phyloP scores from a whole-genome alignment of 2,888 invertebrate species.

The Iselma pallidipennis region DNA sequence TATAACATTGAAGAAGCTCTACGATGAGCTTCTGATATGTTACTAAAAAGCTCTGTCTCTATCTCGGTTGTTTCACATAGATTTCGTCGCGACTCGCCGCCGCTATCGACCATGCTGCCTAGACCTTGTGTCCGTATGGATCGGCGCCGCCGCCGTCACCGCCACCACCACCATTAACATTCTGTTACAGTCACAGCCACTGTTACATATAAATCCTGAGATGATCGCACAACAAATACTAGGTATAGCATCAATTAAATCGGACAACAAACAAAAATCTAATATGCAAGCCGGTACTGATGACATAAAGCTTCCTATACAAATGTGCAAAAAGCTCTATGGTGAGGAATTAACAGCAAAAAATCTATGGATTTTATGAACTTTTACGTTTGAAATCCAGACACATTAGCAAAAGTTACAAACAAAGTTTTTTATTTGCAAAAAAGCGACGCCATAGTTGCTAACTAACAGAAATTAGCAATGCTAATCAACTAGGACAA shows the following conservation, averaged over 20 bases:
- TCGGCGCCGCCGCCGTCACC: slow-evolving; percentile 33
- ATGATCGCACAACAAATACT: neutral
- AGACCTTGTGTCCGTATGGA: slow-evolving; percentile 43
- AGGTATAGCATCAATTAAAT: neutral
- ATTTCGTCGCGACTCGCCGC: slow-evolving; percentile 38
- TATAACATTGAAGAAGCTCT: slow-evolving; percentile 25
- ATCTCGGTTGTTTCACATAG: slow-evolving; percentile 19
- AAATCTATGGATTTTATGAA: too few relatives aligned
- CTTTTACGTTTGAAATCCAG: too few relatives aligned
- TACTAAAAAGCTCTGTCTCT: slow-evolving; percentile 34
- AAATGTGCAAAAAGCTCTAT: too few relatives aligned
- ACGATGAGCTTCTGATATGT: slow-evolving; percentile 43
- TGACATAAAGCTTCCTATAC: too few relatives aligned
- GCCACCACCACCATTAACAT: slow-evolving; percentile 9
- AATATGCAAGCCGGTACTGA: neutral
- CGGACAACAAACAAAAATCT: neutral
- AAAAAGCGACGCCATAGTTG: too few relatives aligned
- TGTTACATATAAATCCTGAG: neutral
- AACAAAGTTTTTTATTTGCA: too few relatives aligned
- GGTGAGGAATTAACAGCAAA: too few relatives aligned
- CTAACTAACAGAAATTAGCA: too few relatives aligned
- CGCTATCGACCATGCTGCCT: slow-evolving; percentile 47
- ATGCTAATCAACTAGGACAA: too few relatives aligned
- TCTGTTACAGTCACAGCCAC: too few relatives aligned
- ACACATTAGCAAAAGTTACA: too few relatives aligned